phyloP scores from a whole-genome alignment of 1,140 invertebrate species.

The Trachelipus rathkii region DNA sequence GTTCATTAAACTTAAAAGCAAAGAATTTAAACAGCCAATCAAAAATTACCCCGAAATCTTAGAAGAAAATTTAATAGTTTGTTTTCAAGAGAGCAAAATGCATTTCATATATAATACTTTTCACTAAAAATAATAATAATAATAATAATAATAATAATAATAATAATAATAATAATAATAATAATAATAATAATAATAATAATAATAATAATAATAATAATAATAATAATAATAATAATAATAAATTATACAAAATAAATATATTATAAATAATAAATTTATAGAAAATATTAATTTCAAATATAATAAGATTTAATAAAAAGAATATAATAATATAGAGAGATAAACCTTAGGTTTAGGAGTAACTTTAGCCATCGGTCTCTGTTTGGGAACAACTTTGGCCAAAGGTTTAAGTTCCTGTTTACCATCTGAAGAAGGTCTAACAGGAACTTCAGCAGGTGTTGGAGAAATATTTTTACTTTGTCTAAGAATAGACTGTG shows the following conservation, averaged over 20 bases:
- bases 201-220: background rate
- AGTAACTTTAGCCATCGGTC: background rate
- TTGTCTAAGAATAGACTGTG: background rate
- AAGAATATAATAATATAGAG: background rate
- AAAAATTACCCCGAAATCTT: too few relatives aligned
- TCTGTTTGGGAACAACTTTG: background rate
- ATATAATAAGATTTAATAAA: too few relatives aligned
- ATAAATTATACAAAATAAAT: too few relatives aligned
- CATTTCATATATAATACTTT: too few relatives aligned
- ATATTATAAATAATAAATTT: too few relatives aligned
- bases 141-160: constrained; percentile 3
- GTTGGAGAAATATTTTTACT: background rate
- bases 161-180: background rate
- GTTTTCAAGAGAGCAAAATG: too few relatives aligned
- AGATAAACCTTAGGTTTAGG: constrained; percentile 9
- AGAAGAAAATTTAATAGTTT: too few relatives aligned
- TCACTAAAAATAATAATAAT: background rate
- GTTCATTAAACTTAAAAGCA: too few relatives aligned
- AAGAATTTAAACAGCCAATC: too few relatives aligned
- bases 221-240: too few relatives aligned
- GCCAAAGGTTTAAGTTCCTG: constrained; percentile 2
- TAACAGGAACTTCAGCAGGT: background rate
- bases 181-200: constrained; percentile 16
- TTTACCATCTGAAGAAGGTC: background rate
- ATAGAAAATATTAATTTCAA: too few relatives aligned